phyloP scores from a whole-genome alignment of 2,888 invertebrate species.

The Stenotaenia linearis region DNA sequence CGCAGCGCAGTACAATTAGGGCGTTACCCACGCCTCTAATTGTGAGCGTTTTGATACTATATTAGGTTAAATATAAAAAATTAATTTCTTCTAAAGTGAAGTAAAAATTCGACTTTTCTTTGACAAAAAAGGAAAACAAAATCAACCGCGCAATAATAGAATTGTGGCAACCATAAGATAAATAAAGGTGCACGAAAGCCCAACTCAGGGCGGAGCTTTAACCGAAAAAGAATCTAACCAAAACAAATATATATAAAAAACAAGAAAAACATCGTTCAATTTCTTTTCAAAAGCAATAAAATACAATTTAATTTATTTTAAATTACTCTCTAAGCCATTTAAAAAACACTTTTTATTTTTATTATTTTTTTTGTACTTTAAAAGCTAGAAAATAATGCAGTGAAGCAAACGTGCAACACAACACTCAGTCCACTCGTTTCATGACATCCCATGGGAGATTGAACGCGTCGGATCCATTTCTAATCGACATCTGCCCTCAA shows the following conservation, averaged over 20 bases:
- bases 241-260: neutral
- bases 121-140: neutral
- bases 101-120: neutral
- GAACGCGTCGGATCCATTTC: constrained; percentile 23
- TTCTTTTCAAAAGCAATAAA: neutral
- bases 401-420: neutral
- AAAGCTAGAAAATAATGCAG: neutral
- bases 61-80: neutral
- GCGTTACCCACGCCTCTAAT: neutral
- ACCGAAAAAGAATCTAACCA: neutral
- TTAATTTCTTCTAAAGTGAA: neutral
- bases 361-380: neutral
- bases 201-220: constrained; percentile 14
- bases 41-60: neutral
- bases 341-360: too few relatives aligned
- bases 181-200: neutral
- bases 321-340: neutral
- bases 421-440: constrained; percentile 22
- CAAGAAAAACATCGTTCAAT: neutral
- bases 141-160: neutral
- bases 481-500: constrained; percentile 24
- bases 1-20: neutral
- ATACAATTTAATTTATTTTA: neutral
- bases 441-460: constrained; percentile 18
- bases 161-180: neutral